Evolutionary conservation across 1,140 invertebrate genomes (phyloP).

Genomic region (Pseudomyrmex sp.): DNA sequence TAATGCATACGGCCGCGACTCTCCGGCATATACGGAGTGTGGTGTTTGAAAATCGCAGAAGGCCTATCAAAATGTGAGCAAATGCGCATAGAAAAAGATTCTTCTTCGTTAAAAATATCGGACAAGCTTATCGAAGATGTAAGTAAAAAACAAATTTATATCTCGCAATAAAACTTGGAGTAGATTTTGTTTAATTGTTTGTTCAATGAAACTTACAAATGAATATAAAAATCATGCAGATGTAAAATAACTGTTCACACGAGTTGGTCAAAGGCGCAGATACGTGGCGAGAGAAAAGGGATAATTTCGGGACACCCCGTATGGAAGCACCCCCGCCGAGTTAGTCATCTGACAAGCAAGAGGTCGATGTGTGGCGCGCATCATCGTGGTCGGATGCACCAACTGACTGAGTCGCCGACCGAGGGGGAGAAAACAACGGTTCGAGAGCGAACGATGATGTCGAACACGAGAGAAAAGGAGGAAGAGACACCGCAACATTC

Average conservation of each 20-base stretch:
- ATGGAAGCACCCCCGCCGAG: constrained; percentile 40
- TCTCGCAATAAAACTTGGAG: no score
- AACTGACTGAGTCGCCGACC: constrained; percentile 32
- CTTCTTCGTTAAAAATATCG: no score
- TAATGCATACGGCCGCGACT: neutral
- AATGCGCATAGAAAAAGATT: no score
- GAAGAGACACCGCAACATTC: constrained; percentile 6
- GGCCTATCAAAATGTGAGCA: neutral
- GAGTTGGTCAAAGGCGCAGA: neutral
- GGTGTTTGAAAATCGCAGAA: neutral
- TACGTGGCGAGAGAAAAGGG: neutral
- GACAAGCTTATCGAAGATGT: no score
- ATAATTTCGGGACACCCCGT: constrained; percentile 2
- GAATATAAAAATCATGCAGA: no score
- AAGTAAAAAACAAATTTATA: no score
- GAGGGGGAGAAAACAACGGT: neutral
- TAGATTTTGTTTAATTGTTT: no score
- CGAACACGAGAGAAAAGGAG: neutral
- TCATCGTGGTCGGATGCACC: constrained; percentile 55
- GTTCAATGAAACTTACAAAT: no score
- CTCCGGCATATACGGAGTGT: neutral
- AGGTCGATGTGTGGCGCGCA: constrained; percentile 37
- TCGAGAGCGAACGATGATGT: constrained; percentile 1
- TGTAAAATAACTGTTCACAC: no score
- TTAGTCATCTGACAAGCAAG: constrained; percentile 57